Evolutionary conservation across 2,113 vertebrate genomes (phyloP).

Genomic region (Periophthalmus modestus): DNA sequence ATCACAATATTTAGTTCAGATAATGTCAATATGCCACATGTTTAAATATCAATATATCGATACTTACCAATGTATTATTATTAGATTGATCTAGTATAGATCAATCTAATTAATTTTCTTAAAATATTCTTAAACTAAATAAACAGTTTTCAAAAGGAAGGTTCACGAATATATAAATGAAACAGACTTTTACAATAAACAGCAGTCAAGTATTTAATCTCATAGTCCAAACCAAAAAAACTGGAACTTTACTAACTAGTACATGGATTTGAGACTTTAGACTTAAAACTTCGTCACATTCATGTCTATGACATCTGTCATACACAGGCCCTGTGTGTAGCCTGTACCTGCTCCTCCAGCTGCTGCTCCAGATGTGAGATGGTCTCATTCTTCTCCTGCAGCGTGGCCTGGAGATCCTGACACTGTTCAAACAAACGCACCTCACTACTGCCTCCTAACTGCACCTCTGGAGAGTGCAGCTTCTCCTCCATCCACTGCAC

Average conservation of each 20-base stretch:
- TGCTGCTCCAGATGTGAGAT: constrained; percentile 88
- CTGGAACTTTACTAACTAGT: not conserved
- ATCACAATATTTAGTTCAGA: too few relatives aligned
- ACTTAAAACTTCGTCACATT: not conserved
- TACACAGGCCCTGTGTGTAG: too few relatives aligned
- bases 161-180: too few relatives aligned
- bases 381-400: constrained; percentile 89
- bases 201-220: not conserved
- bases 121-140: too few relatives aligned
- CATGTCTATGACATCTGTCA: too few relatives aligned
- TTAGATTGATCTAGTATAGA: too few relatives aligned
- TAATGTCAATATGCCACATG: too few relatives aligned
- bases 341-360: constrained; percentile 91
- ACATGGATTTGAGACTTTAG: not conserved
- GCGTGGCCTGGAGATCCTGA: constrained; percentile 85
- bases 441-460: constrained; percentile 87
- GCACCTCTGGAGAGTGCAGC: constrained; percentile 87
- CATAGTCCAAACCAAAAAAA: not conserved
- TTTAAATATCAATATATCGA: too few relatives aligned
- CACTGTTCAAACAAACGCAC: constrained; percentile 85
- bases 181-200: too few relatives aligned
- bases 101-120: too few relatives aligned
- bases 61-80: too few relatives aligned
- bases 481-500: constrained; percentile 97
- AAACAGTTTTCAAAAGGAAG: too few relatives aligned